Conservation (phyloP, 2,113 vertebrate genomes). For the Rhombomys opimus region DNA sequence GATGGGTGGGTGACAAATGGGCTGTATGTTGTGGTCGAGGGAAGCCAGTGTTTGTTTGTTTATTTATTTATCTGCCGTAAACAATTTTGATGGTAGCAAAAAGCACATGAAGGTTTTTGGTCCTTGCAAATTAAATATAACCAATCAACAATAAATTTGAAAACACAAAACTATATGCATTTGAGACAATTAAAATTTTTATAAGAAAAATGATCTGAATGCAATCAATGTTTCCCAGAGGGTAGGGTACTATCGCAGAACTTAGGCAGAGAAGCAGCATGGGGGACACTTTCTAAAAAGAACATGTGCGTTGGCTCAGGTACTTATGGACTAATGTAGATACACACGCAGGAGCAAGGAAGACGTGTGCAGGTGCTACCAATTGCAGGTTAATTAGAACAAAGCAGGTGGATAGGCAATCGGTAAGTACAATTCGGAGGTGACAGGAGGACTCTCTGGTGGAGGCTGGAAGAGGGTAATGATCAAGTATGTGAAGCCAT, state of each 20-base stretch:
- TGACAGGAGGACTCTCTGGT: background rate
- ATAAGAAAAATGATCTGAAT: background rate
- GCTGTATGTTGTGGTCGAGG: background rate
- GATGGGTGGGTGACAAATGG: background rate
- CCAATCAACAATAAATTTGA: background rate
- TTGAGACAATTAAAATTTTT: background rate
- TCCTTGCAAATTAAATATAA: background rate
- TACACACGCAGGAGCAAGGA: background rate
- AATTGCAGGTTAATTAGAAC: background rate
- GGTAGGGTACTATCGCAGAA: background rate
- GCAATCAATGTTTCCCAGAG: background rate
- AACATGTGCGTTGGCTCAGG: accelerated
- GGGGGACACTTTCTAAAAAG: background rate
- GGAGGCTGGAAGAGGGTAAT: background rate
- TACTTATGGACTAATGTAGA: background rate
- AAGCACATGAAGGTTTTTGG: background rate
- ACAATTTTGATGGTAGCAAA: background rate
- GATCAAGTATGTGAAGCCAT: background rate
- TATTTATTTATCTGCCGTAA: background rate
- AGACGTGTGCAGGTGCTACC: background rate
- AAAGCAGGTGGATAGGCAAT: background rate
- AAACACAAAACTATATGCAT: conserved; percentile 10
- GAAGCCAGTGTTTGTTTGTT: background rate
- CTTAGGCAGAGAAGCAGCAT: background rate
- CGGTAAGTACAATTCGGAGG: background rate